Conservation (phyloP, 2,888 invertebrate species). For the Hirudinaria manillensis region DNA sequence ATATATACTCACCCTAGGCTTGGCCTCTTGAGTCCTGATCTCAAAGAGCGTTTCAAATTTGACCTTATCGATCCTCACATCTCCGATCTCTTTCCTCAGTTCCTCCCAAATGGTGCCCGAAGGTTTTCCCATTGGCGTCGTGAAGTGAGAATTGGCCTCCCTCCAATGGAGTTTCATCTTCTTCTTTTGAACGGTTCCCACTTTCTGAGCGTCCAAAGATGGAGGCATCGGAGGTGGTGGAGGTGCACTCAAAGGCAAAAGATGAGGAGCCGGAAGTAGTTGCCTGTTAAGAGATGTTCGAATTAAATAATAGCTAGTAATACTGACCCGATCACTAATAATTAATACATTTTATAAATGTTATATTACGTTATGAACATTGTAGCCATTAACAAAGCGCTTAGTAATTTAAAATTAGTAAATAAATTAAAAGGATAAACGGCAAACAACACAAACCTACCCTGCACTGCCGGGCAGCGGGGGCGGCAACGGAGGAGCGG, state of each 20-base stretch:
- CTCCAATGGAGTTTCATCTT: conserved; percentile 97
- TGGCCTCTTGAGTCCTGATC: conserved; percentile 79
- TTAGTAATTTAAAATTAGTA: too few species aligned
- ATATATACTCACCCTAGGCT: conserved; percentile 9
- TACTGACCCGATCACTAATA: too few species aligned
- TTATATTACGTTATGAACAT: too few species aligned
- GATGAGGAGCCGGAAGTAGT: too few species aligned
- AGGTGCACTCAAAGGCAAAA: conserved; percentile 36
- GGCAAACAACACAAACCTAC: too few species aligned
- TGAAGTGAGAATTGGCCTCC: conserved; percentile 59
- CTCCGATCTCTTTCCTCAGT: conserved; percentile 38
- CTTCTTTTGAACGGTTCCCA: conserved; percentile 65
- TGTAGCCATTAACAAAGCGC: too few species aligned
- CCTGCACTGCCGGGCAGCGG: too few species aligned
- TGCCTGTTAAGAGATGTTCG: too few species aligned
- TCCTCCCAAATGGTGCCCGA: conserved; percentile 51
- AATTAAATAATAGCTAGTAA: too few species aligned
- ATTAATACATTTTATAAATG: too few species aligned
- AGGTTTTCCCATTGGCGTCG: conserved; percentile 38
- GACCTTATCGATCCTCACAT: conserved; percentile 77
- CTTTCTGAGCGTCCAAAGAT: neutral
- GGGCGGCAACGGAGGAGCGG: conserved; percentile 43
- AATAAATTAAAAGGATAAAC: too few species aligned
- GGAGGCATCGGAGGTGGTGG: conserved; percentile 25
- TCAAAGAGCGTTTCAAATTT: conserved; percentile 94